Base-by-base conservation (phyloP, 2,888 invertebrate species). In the Idaea biselata region DNA sequence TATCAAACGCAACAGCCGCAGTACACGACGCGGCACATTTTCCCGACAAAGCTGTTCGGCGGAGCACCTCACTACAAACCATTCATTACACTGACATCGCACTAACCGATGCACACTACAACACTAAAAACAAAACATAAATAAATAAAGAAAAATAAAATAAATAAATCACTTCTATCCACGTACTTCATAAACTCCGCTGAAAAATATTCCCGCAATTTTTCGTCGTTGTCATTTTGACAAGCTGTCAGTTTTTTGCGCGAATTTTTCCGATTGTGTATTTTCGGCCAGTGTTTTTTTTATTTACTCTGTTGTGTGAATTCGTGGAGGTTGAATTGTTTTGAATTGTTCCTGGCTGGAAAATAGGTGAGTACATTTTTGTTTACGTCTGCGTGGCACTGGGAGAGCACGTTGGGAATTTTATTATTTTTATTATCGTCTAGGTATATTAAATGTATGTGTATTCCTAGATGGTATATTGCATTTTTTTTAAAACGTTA, bases 31-130 rank as follows among this genome's bases (percentile, higher is more conserved):
- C 80, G 86, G 85, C 84, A 89, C 89, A 86, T 87, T 88, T 44
- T 88, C 86, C 89, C 86, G 89, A 84, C 89, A 86, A 87, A 87
- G 90, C 86, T 81, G 85, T 76, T 84, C 83, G 83, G 83, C 82
- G 81, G 79, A 79, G 86, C 86, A 86, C 87, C 87, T 84, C 86
- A 86, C 88, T 86, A 84, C 82, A 73, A 68, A 69, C 86, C 91
- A 90, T 90, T 91, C 90, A 89, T 89, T 89, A 87, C 88, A 75
- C 74, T 79, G 80, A 82, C 84, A 82, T 81, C 84, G 83, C 81
- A 83, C 79, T 78, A 80, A 80, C 82, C 86, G 85, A 88, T 87
- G 88, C 88, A 88, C 83, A 82, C 83, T 82, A 81, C 84, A 86
- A 85, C 68, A 69, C 62, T 66, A 64, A 59, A 60, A 63, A 64